These are phyloP conservation scores for Crematogaster levior DNA, from an alignment of 2,888 invertebrate species.

Conservation along the genomic window DNA sequence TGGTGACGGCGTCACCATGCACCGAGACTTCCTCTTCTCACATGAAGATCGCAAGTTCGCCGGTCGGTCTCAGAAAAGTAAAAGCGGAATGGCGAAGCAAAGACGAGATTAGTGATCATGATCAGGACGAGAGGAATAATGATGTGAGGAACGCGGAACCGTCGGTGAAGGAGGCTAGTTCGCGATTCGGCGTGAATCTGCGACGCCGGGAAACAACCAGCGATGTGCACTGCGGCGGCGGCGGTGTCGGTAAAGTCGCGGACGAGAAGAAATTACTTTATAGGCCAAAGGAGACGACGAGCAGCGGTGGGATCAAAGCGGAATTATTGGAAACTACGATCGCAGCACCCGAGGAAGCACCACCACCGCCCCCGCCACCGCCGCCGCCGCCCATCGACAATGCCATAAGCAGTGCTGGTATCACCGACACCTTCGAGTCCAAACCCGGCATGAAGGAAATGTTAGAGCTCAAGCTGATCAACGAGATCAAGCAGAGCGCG, in stretches of 20 bases:
- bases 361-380: constrained; percentile 84
- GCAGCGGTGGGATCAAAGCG: constrained; percentile 79
- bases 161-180: constrained; percentile 91
- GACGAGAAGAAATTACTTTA: constrained; percentile 82
- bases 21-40: constrained; percentile 68
- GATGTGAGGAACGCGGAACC: constrained; percentile 89
- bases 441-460: constrained; percentile 92
- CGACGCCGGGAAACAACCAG: constrained; percentile 87
- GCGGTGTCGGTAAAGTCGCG: constrained; percentile 83
- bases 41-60: constrained; percentile 76
- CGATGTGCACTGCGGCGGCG: constrained; percentile 87
- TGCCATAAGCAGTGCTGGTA: constrained; percentile 76
- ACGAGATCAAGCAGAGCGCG: constrained; percentile 93
- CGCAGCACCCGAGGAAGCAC: constrained; percentile 85
- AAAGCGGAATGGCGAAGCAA: constrained; percentile 77
- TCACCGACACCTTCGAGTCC: constrained; percentile 81
- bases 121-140: constrained; percentile 83
- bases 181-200: constrained; percentile 90
- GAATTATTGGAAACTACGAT: constrained; percentile 85
- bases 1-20: constrained; percentile 71
- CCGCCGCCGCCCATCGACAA: constrained; percentile 83
- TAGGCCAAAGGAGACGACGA: constrained; percentile 84
- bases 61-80: constrained; percentile 80
- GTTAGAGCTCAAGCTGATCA: constrained; percentile 92
- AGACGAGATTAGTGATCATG: constrained; percentile 77